phyloP scores from a whole-genome alignment of 2,797 vertebrate genomes.

The Cyclopterus lumpus region DNA sequence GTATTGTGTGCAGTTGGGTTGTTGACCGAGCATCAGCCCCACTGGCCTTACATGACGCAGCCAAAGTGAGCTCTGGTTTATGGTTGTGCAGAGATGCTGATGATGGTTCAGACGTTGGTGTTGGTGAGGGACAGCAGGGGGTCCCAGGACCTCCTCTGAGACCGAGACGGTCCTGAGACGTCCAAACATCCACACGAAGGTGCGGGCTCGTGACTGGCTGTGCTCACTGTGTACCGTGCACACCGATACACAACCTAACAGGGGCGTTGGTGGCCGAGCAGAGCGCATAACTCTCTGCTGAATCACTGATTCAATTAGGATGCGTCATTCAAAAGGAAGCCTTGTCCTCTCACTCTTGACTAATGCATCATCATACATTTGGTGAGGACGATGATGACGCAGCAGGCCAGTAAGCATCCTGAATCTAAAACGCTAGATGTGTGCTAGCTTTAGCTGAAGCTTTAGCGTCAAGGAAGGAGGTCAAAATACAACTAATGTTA shows the following conservation, averaged over 20 bases:
- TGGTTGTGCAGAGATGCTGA: slow-evolving; percentile 53
- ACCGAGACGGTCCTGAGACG: slow-evolving; percentile 28
- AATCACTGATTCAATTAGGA: slow-evolving; percentile 47
- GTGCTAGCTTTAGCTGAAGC: too few relatives aligned
- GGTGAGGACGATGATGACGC: too few relatives aligned
- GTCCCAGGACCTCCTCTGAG: slow-evolving; percentile 51
- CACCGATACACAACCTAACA: neutral
- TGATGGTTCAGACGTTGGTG: slow-evolving; percentile 24
- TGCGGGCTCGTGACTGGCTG: neutral
- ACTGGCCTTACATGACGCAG: slow-evolving; percentile 33
- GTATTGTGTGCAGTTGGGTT: slow-evolving; percentile 9
- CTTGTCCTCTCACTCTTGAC: slow-evolving; percentile 5
- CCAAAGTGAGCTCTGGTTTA: slow-evolving; percentile 21
- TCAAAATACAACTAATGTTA: too few relatives aligned
- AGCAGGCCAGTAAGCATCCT: neutral
- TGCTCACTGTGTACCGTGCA: neutral
- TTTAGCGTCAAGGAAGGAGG: too few relatives aligned
- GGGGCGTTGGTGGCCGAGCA: neutral
- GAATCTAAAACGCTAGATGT: too few relatives aligned
- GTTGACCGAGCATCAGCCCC: slow-evolving; percentile 14
- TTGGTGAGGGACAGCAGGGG: slow-evolving; percentile 5
- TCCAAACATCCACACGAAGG: neutral
- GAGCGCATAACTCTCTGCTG: slow-evolving; percentile 41
- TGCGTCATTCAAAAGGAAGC: slow-evolving; percentile 30
- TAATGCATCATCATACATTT: too few relatives aligned